A percentile compares a stretch with the other conserved stretches of the same genome.
Evolutionary conservation across 2,888 invertebrate genomes (phyloP).

Genomic region (Drosophila vallismaia): DNA sequence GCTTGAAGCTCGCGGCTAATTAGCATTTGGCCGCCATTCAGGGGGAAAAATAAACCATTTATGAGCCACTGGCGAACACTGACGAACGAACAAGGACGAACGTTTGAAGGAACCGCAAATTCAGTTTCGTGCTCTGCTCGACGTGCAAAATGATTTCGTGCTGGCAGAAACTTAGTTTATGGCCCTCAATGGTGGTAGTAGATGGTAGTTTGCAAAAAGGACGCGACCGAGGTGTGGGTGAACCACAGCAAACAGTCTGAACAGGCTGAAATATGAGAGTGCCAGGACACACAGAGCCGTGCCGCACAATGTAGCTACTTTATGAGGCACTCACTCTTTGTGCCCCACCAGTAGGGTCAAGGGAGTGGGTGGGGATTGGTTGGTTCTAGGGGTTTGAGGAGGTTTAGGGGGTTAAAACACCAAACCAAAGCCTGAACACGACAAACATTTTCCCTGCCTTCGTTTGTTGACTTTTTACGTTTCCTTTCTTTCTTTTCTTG

Average conservation of each 20-base stretch:
- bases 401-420: neutral
- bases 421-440: constrained; percentile 48
- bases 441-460: constrained; percentile 59
- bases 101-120: constrained; percentile 60
- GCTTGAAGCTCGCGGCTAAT: constrained; percentile 41
- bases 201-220: neutral
- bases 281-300: constrained; percentile 20
- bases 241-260: constrained; percentile 6
- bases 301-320: constrained; percentile 60
- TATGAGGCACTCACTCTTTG: constrained; percentile 55
- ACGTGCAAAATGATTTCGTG: constrained; percentile 62
- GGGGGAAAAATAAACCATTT: constrained; percentile 35
- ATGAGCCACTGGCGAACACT: constrained; percentile 33
- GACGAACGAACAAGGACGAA: constrained; percentile 45
- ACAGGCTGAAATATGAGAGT: constrained; percentile 41
- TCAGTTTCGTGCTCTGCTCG: constrained; percentile 65
- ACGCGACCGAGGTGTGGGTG: neutral
- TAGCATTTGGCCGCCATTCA: constrained; percentile 44
- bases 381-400: neutral
- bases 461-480: constrained; percentile 38
- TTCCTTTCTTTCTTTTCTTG: constrained; percentile 47
- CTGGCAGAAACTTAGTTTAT: constrained; percentile 62
- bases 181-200: constrained; percentile 26
- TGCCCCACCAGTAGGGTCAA: constrained; percentile 15
- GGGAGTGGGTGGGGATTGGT: neutral